Conservation (phyloP, 2,113 vertebrate genomes). For the Cisticola juncidis region DNA sequence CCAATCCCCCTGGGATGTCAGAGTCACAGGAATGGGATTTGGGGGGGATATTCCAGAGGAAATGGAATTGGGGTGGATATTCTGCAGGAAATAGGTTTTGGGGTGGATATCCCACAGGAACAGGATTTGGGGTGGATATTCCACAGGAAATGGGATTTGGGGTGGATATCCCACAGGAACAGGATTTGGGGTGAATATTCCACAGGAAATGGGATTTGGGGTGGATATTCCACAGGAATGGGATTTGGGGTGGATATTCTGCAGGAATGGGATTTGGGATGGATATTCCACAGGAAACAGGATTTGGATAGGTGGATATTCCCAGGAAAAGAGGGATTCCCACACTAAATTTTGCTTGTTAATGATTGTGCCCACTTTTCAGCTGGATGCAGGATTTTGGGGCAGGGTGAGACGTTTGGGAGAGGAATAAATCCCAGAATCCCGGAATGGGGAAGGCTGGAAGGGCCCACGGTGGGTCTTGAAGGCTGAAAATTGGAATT, state of each 20-base stretch:
- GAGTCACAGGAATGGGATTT: neutral
- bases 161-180: too few relatives aligned
- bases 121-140: too few relatives aligned
- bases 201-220: too few relatives aligned
- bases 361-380: neutral
- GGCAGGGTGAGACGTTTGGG: neutral
- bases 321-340: neutral
- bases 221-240: neutral
- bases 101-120: too few relatives aligned
- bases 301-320: neutral
- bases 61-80: neutral
- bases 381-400: neutral
- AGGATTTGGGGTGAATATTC: too few relatives aligned
- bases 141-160: too few relatives aligned
- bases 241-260: neutral
- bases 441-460: neutral
- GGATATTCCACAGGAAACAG: neutral
- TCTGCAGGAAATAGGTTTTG: too few relatives aligned
- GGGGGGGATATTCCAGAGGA: neutral
- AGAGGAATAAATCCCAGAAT: neutral
- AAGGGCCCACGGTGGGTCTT: neutral
- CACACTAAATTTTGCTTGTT: neutral
- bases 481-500: neutral
- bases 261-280: neutral
- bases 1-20: accelerated